Conservation (phyloP, 2,888 invertebrate genomes). For the Lithosia quadra region DNA sequence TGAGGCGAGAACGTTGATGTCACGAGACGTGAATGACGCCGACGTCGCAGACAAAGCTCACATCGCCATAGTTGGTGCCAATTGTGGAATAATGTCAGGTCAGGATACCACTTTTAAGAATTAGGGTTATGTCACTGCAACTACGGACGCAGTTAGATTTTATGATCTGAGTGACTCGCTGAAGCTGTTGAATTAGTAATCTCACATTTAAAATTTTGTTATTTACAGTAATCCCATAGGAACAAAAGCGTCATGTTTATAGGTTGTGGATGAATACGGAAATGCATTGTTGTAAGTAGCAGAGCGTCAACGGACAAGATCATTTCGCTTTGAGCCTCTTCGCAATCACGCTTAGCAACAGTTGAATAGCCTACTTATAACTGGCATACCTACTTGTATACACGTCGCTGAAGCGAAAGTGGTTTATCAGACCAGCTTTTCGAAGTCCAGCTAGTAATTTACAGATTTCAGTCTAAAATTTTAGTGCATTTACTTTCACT, state of each 20-base stretch:
- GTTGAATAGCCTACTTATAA: slow-evolving; percentile 44
- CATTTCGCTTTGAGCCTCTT: slow-evolving; percentile 15
- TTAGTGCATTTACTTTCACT: slow-evolving; percentile 45
- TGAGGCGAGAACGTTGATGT: slow-evolving; percentile 59
- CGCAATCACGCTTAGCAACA: slow-evolving; percentile 20
- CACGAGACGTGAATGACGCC: slow-evolving; percentile 47
- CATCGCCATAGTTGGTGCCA: slow-evolving; percentile 35
- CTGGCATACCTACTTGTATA: slow-evolving; percentile 53
- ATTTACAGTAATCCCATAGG: neutral
- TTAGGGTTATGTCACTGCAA: slow-evolving; percentile 29
- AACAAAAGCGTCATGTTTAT: neutral
- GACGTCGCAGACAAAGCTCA: slow-evolving; percentile 46
- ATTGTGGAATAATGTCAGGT: slow-evolving; percentile 38
- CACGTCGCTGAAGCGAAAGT: slow-evolving; percentile 62
- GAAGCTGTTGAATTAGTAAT: slow-evolving; percentile 27
- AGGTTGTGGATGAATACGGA: neutral
- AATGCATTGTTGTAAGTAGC: slow-evolving; percentile 2
- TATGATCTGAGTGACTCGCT: slow-evolving; percentile 26
- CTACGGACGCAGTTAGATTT: slow-evolving; percentile 40
- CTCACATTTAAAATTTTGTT: slow-evolving; percentile 23
- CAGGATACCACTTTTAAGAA: slow-evolving; percentile 42
- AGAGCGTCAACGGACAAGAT: slow-evolving; percentile 13
- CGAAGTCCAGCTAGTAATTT: slow-evolving; percentile 39
- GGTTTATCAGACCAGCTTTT: slow-evolving; percentile 52
- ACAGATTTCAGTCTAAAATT: slow-evolving; percentile 35